Evolutionary conservation across 1,140 invertebrate genomes (phyloP), one percentile per base, ranked within the genome.

Genomic region (Anastrepha ludens): DNA sequence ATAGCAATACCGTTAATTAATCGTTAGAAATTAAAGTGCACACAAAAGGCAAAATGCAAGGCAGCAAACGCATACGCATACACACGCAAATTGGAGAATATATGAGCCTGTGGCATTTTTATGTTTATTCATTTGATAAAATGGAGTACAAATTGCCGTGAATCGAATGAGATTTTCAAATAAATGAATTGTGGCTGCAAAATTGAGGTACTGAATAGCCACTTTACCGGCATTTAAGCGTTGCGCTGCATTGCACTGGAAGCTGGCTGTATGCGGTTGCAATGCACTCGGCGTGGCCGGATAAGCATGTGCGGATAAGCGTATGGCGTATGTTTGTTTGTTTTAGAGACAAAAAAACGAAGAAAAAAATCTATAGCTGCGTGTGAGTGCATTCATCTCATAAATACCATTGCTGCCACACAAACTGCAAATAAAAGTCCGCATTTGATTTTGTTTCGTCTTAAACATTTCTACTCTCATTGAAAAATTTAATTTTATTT

Each of bases 11-110:
- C 39, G 20, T 39, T 67, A 67, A 67, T 67, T 67, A 41, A 67
- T 67, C 39, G 39, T 13, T 11, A 67, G 65, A 39, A 67, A 67
- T 29, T 41, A 41, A 41, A 41, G 29, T 29, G 65, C 65, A 67
- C 65, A 67, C 29, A 67, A 67, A 11, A 13, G 9, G 65, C 29
- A 20, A 67, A 67, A 67, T 67, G 39, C 64, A 67, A 67, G 64
- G 64, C 64, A 67, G 39, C 39, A 67, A 6, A 67, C 64, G 29
- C 29, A 29, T 1, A 29, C 29, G 1, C 29, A 29, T 29, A 29
- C 29, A 29, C 29, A 29, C 29, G 29, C 29, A 29, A 29, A 29
- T 29, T 29, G 29, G 29, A 29, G 29, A 29, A 13, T 67, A 3
- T 41, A 39, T 20, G 3, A 20, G 17, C 9, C 3, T 64, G 15